Conservation (phyloP, 2,888 invertebrate genomes). For the Sepiola atlantica region DNA sequence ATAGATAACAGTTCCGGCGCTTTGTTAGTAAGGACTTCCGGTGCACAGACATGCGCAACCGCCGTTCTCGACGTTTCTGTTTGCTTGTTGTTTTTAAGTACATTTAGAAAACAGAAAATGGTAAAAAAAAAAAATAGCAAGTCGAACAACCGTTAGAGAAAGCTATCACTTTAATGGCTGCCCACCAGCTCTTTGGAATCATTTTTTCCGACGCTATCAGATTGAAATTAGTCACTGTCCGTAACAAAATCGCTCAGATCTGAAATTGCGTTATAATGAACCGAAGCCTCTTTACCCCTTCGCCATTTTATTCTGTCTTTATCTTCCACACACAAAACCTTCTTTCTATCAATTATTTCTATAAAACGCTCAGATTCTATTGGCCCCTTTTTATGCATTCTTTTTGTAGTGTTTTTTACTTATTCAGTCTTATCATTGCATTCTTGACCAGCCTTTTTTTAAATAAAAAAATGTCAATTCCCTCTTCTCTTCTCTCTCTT, state of each 20-base stretch:
- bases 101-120: background rate
- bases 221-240: constrained; percentile 32
- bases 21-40: background rate
- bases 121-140: background rate
- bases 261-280: constrained; percentile 10
- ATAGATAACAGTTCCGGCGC: background rate
- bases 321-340: background rate
- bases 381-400: background rate
- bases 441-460: background rate
- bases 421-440: background rate
- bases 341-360: background rate
- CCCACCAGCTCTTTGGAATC: background rate
- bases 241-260: constrained; percentile 32
- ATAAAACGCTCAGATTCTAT: background rate
- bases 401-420: background rate
- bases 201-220: constrained; percentile 1
- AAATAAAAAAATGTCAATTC: background rate
- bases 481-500: background rate
- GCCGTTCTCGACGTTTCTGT: background rate
- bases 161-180: background rate
- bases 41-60: background rate
- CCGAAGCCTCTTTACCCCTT: background rate
- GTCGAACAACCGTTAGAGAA: background rate
- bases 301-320: background rate
- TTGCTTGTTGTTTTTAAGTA: background rate